phyloP scores from a whole-genome alignment of 2,888 invertebrate species.

The Zaprionus obscuricornis region DNA sequence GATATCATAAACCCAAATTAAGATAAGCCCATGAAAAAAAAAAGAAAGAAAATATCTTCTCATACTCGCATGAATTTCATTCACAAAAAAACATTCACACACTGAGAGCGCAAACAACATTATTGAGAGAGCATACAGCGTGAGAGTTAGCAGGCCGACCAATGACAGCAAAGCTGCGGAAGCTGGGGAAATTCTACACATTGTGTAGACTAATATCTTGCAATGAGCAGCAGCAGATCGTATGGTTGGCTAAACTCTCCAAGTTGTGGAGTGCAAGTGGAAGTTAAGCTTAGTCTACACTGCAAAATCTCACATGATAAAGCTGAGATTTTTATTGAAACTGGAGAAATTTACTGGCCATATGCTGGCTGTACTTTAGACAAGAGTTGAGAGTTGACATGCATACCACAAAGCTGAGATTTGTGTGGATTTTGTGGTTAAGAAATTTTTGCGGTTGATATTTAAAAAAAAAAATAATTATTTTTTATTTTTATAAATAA shows the following conservation, averaged over 20 bases:
- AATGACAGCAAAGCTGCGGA: constrained; percentile 35
- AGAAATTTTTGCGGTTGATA: too few species aligned
- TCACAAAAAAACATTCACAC: constrained; percentile 58
- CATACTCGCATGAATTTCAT: constrained; percentile 46
- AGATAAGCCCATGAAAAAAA: constrained; percentile 68
- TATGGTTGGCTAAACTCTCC: constrained; percentile 16
- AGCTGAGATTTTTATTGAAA: constrained; percentile 31
- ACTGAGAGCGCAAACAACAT: constrained; percentile 12
- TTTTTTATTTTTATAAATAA: too few species aligned
- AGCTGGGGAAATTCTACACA: constrained; percentile 54
- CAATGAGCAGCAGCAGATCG: too few species aligned
- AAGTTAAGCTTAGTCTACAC: constrained; percentile 23
- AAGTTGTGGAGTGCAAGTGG: constrained; percentile 31
- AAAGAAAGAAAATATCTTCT: constrained; percentile 42
- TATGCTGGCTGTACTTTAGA: constrained; percentile 8
- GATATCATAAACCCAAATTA: constrained; percentile 73
- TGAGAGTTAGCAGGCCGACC: constrained; percentile 51
- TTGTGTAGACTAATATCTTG: neutral
- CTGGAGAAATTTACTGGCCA: constrained; percentile 26
- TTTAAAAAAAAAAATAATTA: too few species aligned
- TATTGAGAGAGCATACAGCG: constrained; percentile 7
- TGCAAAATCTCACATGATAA: constrained; percentile 18
- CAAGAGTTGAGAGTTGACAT: constrained; percentile 1
- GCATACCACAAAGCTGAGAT: constrained; percentile 13
- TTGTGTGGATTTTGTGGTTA: constrained; percentile 11